Conservation (phyloP, 2,113 vertebrate species). For the Lepus americanus region DNA sequence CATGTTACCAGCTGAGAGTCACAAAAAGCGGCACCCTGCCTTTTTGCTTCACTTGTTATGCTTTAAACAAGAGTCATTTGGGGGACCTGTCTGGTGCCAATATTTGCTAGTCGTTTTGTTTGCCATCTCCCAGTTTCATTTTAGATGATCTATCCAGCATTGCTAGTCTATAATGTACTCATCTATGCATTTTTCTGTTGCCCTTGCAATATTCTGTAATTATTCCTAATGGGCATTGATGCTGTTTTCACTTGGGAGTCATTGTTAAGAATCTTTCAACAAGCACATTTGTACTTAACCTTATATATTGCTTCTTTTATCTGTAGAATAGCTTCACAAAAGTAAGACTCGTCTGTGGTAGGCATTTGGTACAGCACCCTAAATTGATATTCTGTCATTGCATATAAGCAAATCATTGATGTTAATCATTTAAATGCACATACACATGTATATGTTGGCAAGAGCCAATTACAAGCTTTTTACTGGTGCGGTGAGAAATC, state of each 20-base stretch:
- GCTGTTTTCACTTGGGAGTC: constrained; percentile 38
- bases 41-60: background rate
- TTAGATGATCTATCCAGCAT: background rate
- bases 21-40: background rate
- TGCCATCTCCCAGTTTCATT: background rate
- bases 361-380: background rate
- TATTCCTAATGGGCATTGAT: background rate
- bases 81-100: background rate
- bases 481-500: background rate
- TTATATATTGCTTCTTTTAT: background rate
- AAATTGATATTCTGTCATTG: constrained; percentile 27
- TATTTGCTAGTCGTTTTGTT: background rate
- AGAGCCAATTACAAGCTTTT: background rate
- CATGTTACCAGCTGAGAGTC: background rate
- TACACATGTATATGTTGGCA: background rate
- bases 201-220: background rate
- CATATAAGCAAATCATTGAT: background rate
- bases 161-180: background rate
- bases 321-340: constrained; percentile 35
- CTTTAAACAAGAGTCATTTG: background rate
- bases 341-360: background rate
- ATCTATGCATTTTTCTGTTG: background rate
- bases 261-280: background rate
- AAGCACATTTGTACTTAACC: background rate
- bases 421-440: constrained; percentile 27